A percentile compares a stretch with the other conserved stretches of the same genome.
These are phyloP conservation scores for Sciurus vulgaris DNA, from an alignment of 2,797 vertebrate species.

Conservation along the genomic window DNA sequence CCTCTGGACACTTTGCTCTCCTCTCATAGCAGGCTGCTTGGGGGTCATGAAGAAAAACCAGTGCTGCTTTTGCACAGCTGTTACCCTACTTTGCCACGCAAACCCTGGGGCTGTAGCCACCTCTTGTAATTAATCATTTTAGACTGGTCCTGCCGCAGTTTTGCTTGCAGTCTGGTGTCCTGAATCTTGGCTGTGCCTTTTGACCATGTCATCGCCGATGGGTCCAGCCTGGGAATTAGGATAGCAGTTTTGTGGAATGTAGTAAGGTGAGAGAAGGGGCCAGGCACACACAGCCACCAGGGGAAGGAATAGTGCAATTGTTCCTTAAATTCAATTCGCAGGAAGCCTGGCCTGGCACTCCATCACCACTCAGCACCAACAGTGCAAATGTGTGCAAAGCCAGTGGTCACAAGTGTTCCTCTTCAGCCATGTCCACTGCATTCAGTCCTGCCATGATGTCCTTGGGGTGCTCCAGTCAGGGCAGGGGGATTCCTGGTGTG, in stretches of 20 bases:
- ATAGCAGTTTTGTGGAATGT: background rate
- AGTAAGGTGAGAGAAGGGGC: background rate
- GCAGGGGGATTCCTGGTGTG: background rate
- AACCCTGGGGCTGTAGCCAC: background rate
- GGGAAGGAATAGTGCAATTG: background rate
- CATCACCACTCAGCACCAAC: background rate
- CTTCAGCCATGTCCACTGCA: accelerated
- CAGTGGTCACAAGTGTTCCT: background rate
- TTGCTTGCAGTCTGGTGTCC: background rate
- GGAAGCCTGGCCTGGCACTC: background rate
- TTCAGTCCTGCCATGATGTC: background rate
- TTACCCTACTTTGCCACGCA: background rate
- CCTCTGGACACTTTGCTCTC: conserved; percentile 34
- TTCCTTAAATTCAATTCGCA: background rate
- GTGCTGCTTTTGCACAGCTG: background rate
- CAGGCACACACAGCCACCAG: background rate
- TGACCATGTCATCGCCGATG: background rate
- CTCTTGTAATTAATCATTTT: background rate
- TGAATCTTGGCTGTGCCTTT: background rate
- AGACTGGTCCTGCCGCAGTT: background rate
- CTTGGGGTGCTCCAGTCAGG: background rate
- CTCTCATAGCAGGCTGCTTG: background rate
- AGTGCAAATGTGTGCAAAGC: background rate
- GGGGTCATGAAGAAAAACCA: background rate
- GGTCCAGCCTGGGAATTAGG: background rate